A percentile compares a stretch with the other conserved stretches of the same genome.
Conservation (phyloP, 1,140 invertebrate genomes). For the Lerema accius region DNA sequence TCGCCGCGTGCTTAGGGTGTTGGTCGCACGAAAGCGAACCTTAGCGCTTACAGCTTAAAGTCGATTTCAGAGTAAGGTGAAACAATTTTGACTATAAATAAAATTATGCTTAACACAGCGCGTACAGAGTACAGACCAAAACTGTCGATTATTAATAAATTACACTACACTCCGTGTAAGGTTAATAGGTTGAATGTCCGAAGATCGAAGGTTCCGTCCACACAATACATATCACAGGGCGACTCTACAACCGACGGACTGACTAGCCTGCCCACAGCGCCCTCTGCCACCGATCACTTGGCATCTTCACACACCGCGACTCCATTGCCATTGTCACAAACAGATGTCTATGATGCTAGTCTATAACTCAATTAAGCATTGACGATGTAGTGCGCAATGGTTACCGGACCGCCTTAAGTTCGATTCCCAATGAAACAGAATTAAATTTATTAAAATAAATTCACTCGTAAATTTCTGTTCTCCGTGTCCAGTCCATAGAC, state of each 20-base stretch:
- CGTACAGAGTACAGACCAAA: not conserved
- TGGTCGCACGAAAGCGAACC: conserved; percentile 4
- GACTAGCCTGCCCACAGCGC: conserved; percentile 56
- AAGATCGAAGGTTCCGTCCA: conserved; percentile 29
- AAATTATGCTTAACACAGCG: no score
- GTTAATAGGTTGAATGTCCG: conserved; percentile 52
- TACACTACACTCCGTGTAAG: conserved; percentile 49
- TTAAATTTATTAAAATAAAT: no score
- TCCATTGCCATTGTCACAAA: no score
- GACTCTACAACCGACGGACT: conserved; percentile 45
- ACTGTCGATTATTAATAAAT: conserved; percentile 39
- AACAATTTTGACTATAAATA: not conserved
- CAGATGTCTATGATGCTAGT: no score
- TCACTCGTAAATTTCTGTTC: no score
- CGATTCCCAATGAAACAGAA: no score
- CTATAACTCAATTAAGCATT: no score
- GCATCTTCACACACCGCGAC: no score
- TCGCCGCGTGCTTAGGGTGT: not conserved
- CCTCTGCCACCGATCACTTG: no score
- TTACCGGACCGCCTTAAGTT: no score
- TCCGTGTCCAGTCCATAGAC: no score
- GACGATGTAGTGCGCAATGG: no score
- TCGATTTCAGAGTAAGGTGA: not conserved
- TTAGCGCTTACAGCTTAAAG: not conserved
- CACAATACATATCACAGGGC: conserved; percentile 59